Base-by-base conservation (phyloP, 2,888 invertebrate species). In the Sarcophaga variegata region DNA sequence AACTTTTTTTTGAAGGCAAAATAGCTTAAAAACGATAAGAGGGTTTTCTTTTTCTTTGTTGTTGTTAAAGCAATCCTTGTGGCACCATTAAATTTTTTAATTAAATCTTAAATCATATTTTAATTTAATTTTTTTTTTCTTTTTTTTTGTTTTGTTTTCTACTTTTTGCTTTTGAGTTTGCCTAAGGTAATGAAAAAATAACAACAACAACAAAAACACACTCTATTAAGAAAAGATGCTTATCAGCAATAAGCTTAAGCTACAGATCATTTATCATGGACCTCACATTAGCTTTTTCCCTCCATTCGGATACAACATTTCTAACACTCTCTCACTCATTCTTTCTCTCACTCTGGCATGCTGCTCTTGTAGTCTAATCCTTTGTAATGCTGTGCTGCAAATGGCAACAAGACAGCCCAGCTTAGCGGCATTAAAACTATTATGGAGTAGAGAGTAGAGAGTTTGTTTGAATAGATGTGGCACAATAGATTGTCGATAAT, bases 211-310 rank as follows among this genome's bases (percentile, higher is more conserved):
- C 2, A 10, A 10, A 84, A 80, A 80, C 47, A 80, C 70, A 80
- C 59, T 84, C 70, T 80, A 84, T 84, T 84, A 81, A 54, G 12
- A 54, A 76, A 81, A 81, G 80, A 84, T 84, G 27, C 70, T 84
- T 80, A 84, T 84, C 84, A 80, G 20, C 62, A 71, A 83, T 66
- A 54, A 54, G 54, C 17, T 54, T 67, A 64, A 80, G 75, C 76
- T 81, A 80, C 71, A 81, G 60, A 84, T 84, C 76, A 84, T 84
- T 84, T 81, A 84, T 84, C 84, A 84, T 66, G 80, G 84, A 84
- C 84, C 84, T 66, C 84, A 84, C 84, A 84, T 84, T 84, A 81
- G 80, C 49, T 81, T 76, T 84, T 76, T 71, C 76, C 64, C 37
- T 37, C 2, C 37, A 37, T 54, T 12, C 54, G 14, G 5, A 66